Conservation (phyloP, 2,888 invertebrate genomes). For the Stenodema calcarata region DNA sequence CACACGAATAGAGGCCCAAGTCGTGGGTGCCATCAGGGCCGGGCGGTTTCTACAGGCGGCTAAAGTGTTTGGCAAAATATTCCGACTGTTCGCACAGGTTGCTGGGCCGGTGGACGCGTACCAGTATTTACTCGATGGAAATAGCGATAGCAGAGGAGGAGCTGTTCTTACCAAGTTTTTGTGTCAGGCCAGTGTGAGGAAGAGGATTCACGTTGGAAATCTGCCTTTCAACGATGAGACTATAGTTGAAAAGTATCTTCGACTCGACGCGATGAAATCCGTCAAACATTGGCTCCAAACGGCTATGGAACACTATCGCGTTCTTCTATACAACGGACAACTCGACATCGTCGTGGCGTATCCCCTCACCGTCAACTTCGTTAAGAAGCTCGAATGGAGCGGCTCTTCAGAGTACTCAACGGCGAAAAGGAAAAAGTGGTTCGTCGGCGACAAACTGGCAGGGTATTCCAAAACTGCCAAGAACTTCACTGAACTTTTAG, state of each 20-base stretch:
- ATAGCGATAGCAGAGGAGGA: not conserved
- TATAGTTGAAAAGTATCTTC: conserved; percentile 73
- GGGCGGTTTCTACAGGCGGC: conserved; percentile 43
- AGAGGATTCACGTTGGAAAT: conserved; percentile 55
- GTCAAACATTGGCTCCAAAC: conserved; percentile 76
- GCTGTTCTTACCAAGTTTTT: not conserved
- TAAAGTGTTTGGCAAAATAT: conserved; percentile 3
- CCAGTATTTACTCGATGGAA: not conserved
- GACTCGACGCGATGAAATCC: conserved; percentile 80
- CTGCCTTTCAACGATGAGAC: conserved; percentile 29
- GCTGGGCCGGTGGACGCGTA: not conserved
- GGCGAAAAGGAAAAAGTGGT: conserved; percentile 74
- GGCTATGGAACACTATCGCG: conserved; percentile 69
- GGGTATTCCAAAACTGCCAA: conserved; percentile 78
- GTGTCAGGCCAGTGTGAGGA: conserved; percentile 28
- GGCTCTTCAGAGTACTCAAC: conserved; percentile 71
- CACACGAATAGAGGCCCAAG: conserved; percentile 45
- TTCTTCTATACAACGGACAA: conserved; percentile 88
- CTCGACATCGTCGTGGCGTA: conserved; percentile 91
- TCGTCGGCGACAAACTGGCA: conserved; percentile 69
- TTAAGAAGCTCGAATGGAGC: conserved; percentile 74
- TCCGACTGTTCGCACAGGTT: not conserved
- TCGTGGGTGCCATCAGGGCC: not conserved
- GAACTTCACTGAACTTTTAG: conserved; percentile 71
- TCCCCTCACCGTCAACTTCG: conserved; percentile 80